phyloP scores from a whole-genome alignment of 2,888 invertebrate species.

The Andricus quercusramuli region DNA sequence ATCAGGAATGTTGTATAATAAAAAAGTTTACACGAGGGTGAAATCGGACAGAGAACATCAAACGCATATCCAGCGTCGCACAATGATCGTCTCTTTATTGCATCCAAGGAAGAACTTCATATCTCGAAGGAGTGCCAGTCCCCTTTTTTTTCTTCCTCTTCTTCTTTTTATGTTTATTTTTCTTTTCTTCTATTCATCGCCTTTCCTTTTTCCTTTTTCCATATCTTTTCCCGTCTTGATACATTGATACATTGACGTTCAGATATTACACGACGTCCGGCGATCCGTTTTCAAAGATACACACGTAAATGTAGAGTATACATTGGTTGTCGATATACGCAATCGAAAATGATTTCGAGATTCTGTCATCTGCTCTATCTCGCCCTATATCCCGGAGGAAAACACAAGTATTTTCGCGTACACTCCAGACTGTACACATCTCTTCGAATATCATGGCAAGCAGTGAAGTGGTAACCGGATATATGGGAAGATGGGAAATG shows the following conservation, averaged over 20 bases:
- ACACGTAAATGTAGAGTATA: neutral
- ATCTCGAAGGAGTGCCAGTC: neutral
- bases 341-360: slow-evolving; percentile 32
- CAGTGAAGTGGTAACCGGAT: slow-evolving; percentile 37
- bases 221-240: neutral
- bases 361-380: slow-evolving; percentile 11
- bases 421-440: neutral
- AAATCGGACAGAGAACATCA: slow-evolving; percentile 16
- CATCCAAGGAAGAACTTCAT: slow-evolving; percentile 5
- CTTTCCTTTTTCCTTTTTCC: neutral
- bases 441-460: slow-evolving; percentile 19
- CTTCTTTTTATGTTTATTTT: neutral
- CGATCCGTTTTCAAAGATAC: slow-evolving; percentile 3
- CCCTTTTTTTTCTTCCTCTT: neutral
- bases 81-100: slow-evolving; percentile 30
- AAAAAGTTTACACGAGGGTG: neutral
- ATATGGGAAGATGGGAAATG: slow-evolving; percentile 34
- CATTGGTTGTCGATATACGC: slow-evolving; percentile 10
- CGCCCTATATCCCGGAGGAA: slow-evolving; percentile 2
- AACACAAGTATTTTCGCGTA: slow-evolving; percentile 24
- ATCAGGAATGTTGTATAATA: neutral
- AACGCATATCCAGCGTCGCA: slow-evolving; percentile 12
- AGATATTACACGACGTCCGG: slow-evolving; percentile 23
- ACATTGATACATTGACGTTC: slow-evolving; percentile 30
- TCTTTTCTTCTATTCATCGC: neutral